Evolutionary conservation across 2,888 invertebrate species (phyloP).

Genomic region (Isoperla grammatica): DNA sequence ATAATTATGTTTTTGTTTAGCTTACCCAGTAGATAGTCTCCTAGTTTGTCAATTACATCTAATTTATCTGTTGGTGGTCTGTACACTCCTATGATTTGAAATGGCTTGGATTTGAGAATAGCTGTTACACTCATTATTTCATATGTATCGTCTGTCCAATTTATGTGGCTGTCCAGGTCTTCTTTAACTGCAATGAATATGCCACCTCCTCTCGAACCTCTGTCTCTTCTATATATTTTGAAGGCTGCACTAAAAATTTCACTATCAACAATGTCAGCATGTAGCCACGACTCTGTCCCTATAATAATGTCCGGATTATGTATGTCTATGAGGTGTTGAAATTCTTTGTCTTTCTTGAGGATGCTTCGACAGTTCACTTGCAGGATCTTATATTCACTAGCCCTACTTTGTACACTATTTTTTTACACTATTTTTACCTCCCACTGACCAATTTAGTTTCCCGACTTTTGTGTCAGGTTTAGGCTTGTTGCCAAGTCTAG

Average conservation of each 20-base stretch:
- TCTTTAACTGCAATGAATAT: conserved; percentile 1
- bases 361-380: conserved; percentile 12
- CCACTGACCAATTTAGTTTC: background rate
- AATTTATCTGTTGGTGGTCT: background rate
- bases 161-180: background rate
- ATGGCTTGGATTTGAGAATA: background rate
- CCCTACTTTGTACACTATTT: too few species aligned
- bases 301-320: conserved; percentile 5
- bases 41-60: background rate
- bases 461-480: background rate
- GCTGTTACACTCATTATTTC: conserved; percentile 3
- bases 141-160: background rate
- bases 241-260: background rate
- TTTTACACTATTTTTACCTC: too few species aligned
- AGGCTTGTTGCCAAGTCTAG: background rate
- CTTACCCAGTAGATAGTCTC: background rate
- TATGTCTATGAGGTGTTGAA: background rate
- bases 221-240: background rate
- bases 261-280: background rate
- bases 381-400: background rate
- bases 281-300: conserved; percentile 11
- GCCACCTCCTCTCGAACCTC: conserved; percentile 3
- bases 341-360: background rate
- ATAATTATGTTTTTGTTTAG: background rate
- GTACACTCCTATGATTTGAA: background rate